Evolutionary conservation across 2,113 vertebrate genomes (phyloP).

Genomic region (Corythornis madagascariensis): DNA sequence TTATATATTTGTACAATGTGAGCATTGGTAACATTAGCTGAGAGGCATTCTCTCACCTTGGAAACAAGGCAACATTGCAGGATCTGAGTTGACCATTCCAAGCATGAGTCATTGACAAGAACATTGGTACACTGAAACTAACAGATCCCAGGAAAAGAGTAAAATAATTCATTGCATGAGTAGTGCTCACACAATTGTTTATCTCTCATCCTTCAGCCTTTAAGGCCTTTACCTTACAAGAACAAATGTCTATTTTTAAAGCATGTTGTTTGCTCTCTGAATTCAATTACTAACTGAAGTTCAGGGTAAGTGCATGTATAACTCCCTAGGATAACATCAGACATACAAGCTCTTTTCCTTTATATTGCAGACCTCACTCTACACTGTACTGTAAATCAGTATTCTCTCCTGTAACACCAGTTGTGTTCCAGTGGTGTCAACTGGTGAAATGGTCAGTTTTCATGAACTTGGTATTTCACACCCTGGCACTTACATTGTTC

Average conservation of each 20-base stretch:
- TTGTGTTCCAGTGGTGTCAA: background rate
- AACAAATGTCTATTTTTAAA: background rate
- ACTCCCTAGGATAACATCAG: background rate
- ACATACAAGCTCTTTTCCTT: background rate
- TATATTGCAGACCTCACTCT: background rate
- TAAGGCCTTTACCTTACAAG: background rate
- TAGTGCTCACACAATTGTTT: background rate
- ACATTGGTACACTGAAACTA: background rate
- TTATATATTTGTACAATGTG: background rate
- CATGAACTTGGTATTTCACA: background rate
- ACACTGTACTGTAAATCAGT: background rate
- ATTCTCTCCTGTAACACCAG: background rate
- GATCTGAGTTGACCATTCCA: background rate
- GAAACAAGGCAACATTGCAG: background rate
- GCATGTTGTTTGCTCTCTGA: background rate
- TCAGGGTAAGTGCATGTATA: background rate
- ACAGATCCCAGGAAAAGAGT: background rate
- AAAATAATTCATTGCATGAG: background rate
- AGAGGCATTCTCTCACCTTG: background rate
- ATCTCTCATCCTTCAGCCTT: background rate
- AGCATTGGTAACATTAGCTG: background rate
- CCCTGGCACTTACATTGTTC: fast-evolving
- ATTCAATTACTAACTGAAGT: background rate
- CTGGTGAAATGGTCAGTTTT: background rate
- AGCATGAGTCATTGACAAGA: background rate